phyloP scores from a whole-genome alignment of 30 jellyfish, hydroid and myxozoan species.

The Pelagia noctiluca region DNA sequence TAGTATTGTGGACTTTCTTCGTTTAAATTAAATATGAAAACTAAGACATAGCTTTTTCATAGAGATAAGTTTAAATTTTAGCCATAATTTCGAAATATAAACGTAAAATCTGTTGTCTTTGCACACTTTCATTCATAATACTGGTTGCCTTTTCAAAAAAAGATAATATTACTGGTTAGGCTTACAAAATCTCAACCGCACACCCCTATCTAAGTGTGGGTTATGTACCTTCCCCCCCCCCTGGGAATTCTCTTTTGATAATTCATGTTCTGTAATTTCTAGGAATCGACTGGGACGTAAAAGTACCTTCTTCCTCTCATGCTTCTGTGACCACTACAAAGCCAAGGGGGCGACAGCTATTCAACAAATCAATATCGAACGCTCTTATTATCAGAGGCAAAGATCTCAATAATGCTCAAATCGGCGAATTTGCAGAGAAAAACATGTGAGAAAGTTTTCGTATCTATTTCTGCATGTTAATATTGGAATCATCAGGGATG shows the following conservation, averaged over 20 bases:
- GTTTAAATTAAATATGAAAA: too few species aligned
- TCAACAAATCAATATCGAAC: slow-evolving; percentile 89
- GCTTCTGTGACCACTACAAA: neutral
- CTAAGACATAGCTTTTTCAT: too few species aligned
- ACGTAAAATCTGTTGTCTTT: too few species aligned
- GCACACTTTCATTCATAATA: neutral
- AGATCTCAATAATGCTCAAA: slow-evolving; percentile 60
- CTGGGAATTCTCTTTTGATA: neutral
- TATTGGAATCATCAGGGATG: too few species aligned
- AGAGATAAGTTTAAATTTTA: too few species aligned
- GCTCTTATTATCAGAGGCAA: slow-evolving; percentile 83
- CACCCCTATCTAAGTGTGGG: too few species aligned
- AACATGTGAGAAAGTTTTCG: slow-evolving; percentile 67
- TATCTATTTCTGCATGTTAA: neutral
- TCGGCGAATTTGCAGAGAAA: slow-evolving; percentile 24
- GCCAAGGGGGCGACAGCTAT: neutral
- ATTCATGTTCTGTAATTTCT: neutral
- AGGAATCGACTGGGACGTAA: slow-evolving; percentile 95
- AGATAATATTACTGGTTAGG: too few species aligned
- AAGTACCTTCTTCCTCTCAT: slow-evolving; percentile 57
- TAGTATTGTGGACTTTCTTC: too few species aligned
- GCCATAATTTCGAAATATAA: too few species aligned
- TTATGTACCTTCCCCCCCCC: neutral
- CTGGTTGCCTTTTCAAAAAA: neutral
- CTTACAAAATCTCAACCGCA: too few species aligned